phyloP scores from a whole-genome alignment of 23 tunicate species.

The Clavelina lepadiformis region DNA sequence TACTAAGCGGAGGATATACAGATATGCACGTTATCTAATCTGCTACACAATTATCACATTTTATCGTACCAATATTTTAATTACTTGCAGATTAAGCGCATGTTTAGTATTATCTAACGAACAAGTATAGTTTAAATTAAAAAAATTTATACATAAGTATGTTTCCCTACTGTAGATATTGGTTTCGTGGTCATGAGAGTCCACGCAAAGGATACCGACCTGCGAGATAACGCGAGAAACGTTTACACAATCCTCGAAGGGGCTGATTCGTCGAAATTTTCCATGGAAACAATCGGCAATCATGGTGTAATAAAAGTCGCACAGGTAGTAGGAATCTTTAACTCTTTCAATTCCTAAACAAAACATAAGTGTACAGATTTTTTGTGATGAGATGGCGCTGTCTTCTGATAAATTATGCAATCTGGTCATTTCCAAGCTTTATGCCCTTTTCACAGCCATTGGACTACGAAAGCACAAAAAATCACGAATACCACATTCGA shows the following conservation, averaged over 20 bases:
- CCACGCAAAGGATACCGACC: conserved; percentile 16
- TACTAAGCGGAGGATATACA: too few species aligned
- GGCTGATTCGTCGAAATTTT: conserved; percentile 21
- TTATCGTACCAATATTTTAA: too few species aligned
- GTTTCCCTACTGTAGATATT: conserved; percentile 11
- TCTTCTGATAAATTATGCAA: too few species aligned
- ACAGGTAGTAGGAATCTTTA: conserved; percentile 9
- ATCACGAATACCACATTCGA: conserved; percentile 17
- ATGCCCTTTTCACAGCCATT: conserved; percentile 13
- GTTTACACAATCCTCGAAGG: conserved; percentile 11
- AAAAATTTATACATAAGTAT: too few species aligned
- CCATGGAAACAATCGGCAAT: conserved; percentile 17
- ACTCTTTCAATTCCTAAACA: not conserved
- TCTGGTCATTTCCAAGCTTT: not conserved
- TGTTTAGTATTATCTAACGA: too few species aligned
- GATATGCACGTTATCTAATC: too few species aligned
- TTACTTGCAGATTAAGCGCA: too few species aligned
- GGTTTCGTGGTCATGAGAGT: conserved; percentile 29
- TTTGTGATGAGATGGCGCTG: not conserved
- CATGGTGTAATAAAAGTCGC: conserved; percentile 27
- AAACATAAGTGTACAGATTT: not conserved
- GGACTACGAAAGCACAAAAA: conserved; percentile 41
- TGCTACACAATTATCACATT: too few species aligned
- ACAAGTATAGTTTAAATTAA: too few species aligned
- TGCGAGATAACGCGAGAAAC: conserved; percentile 13